A percentile compares a stretch with the other conserved stretches of the same genome.
Conservation (phyloP, 2,113 vertebrate genomes). For the Sminthopsis crassicaudata region DNA sequence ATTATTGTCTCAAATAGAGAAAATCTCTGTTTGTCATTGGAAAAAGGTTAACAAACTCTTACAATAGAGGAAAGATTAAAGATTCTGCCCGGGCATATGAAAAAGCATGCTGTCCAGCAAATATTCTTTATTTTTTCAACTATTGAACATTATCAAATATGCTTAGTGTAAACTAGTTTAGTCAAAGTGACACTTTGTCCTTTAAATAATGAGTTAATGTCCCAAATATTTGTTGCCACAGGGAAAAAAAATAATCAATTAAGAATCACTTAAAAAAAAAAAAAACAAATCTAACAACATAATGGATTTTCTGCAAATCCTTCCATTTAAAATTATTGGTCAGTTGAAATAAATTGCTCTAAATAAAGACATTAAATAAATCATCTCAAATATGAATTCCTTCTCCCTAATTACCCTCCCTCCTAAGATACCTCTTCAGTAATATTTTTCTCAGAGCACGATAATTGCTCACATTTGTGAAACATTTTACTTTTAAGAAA, state of each 20-base stretch:
- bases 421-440: conserved; percentile 25
- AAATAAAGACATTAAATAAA: conserved; percentile 41
- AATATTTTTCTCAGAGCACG: conserved; percentile 32
- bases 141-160: conserved; percentile 40
- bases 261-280: conserved; percentile 16
- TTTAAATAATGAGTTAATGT: conserved; percentile 67
- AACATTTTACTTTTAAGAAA: not conserved
- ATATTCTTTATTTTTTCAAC: conserved; percentile 45
- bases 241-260: conserved; percentile 40
- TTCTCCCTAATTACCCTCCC: not conserved
- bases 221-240: conserved; percentile 17
- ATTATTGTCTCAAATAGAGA: conserved; percentile 14
- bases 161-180: conserved; percentile 42
- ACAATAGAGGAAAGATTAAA: not conserved
- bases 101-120: conserved; percentile 2
- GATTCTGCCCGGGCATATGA: not conserved
- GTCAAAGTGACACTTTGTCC: conserved; percentile 42
- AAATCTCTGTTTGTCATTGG: conserved; percentile 22
- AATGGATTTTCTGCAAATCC: conserved; percentile 46
- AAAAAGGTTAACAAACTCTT: conserved; percentile 29
- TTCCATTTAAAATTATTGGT: conserved; percentile 29
- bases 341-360: conserved; percentile 11
- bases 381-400: conserved; percentile 20
- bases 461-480: not conserved
- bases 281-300: conserved; percentile 56